Percentiles rank a stretch among this genome's conserved stretches.
These are phyloP conservation scores for Xylocampa areola DNA, from an alignment of 2,888 invertebrate species.

Conservation along the genomic window DNA sequence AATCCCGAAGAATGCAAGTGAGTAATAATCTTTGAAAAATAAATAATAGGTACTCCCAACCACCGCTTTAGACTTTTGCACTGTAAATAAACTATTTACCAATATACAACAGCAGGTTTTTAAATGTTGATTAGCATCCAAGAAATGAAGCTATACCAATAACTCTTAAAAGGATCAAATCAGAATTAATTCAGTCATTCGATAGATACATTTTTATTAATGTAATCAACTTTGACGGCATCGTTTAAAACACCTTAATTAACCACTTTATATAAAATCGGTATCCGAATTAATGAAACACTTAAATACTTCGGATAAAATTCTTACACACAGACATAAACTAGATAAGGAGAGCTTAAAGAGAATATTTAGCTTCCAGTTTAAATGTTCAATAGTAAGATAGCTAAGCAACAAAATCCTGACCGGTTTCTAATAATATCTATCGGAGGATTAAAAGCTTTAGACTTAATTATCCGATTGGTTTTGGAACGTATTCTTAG, in stretches of 20 bases:
- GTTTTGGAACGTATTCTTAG: conserved; percentile 66
- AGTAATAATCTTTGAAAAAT: no score
- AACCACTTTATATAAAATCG: conserved; percentile 58
- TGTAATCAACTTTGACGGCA: conserved; percentile 37
- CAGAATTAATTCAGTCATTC: conserved; percentile 32
- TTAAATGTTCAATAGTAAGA: conserved; percentile 65
- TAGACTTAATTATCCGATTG: conserved; percentile 76
- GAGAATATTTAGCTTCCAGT: conserved; percentile 69
- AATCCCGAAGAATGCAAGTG: no score
- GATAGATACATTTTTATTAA: conserved; percentile 36
- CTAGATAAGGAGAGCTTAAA: conserved; percentile 74
- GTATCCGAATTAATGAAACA: conserved; percentile 63
- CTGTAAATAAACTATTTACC: no score
- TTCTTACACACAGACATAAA: conserved; percentile 72
- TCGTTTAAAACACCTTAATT: conserved; percentile 63
- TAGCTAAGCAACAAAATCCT: conserved; percentile 68
- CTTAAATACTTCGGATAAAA: conserved; percentile 68
- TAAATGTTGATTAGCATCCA: neutral
- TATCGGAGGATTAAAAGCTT: conserved; percentile 73
- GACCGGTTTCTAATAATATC: conserved; percentile 77
- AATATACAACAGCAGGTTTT: no score
- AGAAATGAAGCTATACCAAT: neutral
- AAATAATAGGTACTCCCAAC: no score
- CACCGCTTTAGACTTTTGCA: no score
- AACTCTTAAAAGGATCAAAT: conserved; percentile 25